Evolutionary conservation across 2,888 invertebrate species (phyloP), one percentile per base, ranked within the genome.

Genomic region (Sminthurides aquaticus): DNA sequence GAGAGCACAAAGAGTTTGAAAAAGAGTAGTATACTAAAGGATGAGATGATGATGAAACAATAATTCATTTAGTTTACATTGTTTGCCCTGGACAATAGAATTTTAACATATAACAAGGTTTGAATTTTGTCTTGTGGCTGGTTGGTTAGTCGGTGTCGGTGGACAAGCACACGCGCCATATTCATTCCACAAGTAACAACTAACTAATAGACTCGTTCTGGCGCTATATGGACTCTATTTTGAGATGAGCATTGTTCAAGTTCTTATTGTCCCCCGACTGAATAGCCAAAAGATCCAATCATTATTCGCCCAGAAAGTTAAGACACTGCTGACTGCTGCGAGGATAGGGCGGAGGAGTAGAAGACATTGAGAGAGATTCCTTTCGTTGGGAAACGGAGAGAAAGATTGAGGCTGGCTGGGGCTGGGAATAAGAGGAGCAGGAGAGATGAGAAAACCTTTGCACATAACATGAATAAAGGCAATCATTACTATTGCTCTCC

Each of bases 11-110:
- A 5, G 43, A 34, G 15, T 34, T 34, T 34, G 43, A 34, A 34
- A 34, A 34, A 34, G 43, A 34, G 15, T 15, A 15, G 5, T 11
- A 15, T 5, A 34, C 8, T 5, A 34, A 15, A 5, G 43, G 43
- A 34, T 34, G 43, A 34, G 52, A 15, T 52, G 52, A 52, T 52
- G 52, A 22, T 52, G 64, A 64, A 64, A 64, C 64, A 64, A 64
- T 64, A 64, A 58, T 64, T 64, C 64, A 59, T 64, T 64, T 64
- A 59, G 64, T 59, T 64, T 64, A 34, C 58, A 64, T 64, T 64
- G 64, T 64, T 59, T 59, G 20, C 34, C 22, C 43, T 58, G 28
- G 57, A 64, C 64, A 64, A 64, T 59, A 64, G 64, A 64, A 64
- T 58, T 52, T 52, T 52, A 20, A 52, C 15, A 22, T 52, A 20